Percentiles rank a stretch among this genome's conserved stretches.
These are phyloP conservation scores for Aphelenchoides fujianensis DNA, from an alignment of 1,140 invertebrate species.

Conservation along the genomic window DNA sequence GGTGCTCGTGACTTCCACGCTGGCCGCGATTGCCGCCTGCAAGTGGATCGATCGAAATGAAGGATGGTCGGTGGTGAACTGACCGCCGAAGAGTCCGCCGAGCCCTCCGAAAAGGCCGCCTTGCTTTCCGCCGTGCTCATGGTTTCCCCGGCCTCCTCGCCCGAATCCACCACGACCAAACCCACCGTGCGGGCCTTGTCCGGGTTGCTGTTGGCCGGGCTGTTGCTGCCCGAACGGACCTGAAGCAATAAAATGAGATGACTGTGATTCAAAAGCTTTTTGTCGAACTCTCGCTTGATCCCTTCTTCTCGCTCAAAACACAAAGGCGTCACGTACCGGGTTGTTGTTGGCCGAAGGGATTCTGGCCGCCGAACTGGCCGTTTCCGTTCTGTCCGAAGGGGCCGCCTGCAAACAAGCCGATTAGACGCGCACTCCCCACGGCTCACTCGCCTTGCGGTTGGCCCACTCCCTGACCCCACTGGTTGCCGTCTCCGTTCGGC, in stretches of 20 bases:
- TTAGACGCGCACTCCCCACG: no score
- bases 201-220: neutral
- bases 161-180: neutral
- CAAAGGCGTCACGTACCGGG: no score
- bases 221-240: slow-evolving; percentile 1
- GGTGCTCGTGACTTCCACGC: no score
- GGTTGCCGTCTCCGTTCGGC: neutral
- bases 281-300: no score
- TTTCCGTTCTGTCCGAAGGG: slow-evolving; percentile 1
- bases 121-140: neutral
- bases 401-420: no score
- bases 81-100: no score
- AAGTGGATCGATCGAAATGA: no score
- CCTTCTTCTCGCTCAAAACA: no score
- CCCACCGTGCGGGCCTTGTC: neutral
- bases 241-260: neutral
- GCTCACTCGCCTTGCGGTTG: neutral
- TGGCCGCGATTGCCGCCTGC: no score
- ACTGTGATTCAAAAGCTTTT: no score
- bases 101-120: neutral
- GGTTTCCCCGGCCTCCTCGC: neutral
- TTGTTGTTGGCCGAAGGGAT: slow-evolving; percentile 15
- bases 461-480: neutral
- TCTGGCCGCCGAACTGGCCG: no score
- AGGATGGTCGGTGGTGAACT: no score